Evolutionary conservation across 2,888 invertebrate genomes (phyloP), one percentile per base, ranked within the genome.

Genomic region (Brachyopa scutellaris): DNA sequence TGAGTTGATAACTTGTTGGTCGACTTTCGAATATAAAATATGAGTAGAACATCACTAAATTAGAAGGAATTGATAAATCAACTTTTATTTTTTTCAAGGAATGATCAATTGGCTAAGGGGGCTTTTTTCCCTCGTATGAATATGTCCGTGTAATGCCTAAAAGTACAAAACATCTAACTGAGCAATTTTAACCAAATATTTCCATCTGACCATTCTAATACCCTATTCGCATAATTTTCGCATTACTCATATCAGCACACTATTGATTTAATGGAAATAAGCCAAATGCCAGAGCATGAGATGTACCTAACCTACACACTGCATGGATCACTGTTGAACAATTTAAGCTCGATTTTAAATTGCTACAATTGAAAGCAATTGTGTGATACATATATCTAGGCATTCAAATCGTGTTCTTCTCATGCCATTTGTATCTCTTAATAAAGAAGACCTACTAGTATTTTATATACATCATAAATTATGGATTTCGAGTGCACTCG

Each of bases 271-370:
- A 33, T 49, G 29, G 11, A 38, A 69, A 69, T 49, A 29, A 47
- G 57, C 36, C 15, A 47, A 69, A 45, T 67, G 67, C 23, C 45
- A 45, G 38, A 13, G 15, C 17, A 26, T n/a, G n/a, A 59, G 51
- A 72, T 59, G 33, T 55, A n/a, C n/a, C n/a, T n/a, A n/a, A n/a
- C n/a, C n/a, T n/a, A 53, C 69, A 76, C 26, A 26, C 6, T 5
- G 26, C n/a, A n/a, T 79, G 55, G 79, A 73, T 74, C 67, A 62
- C 40, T 53, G 62, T 80, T 67, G 55, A 76, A 23, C 76, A 70
- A 69, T 80, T 80, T 80, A 69, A 80, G 80, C 80, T 87, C 87
- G 86, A 88, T 87, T 88, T 86, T 88, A 86, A 88, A 88, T 88
- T 88, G 88, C 86, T 74, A 74, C 85, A 86, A 86, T 85, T 86